A percentile compares a stretch with the other conserved stretches of the same genome.
These are phyloP conservation scores for Pomatostomus ruficeps DNA, from an alignment of 2,113 vertebrate genomes.

Conservation along the genomic window DNA sequence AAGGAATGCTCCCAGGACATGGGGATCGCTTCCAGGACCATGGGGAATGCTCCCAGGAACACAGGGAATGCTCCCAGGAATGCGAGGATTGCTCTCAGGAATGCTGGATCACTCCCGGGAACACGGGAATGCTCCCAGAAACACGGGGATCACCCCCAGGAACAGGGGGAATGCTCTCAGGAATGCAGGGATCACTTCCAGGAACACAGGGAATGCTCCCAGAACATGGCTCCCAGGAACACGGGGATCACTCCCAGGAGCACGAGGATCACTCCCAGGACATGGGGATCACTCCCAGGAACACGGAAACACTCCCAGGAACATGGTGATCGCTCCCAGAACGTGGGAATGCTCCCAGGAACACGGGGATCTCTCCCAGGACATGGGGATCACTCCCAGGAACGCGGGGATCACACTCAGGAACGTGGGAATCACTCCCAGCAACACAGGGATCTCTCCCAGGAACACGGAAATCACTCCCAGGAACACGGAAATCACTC, in stretches of 20 bases:
- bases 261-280: fast-evolving
- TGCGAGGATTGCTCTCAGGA: not conserved
- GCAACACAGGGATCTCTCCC: too few species aligned
- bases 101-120: too few species aligned
- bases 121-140: too few species aligned
- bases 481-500: not conserved
- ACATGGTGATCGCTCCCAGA: fast-evolving
- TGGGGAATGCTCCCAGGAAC: not conserved
- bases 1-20: not conserved
- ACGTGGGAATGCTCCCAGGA: too few species aligned
- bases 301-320: fast-evolving
- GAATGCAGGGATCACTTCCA: not conserved
- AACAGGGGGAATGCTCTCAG: not conserved
- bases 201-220: fast-evolving
- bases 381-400: fast-evolving
- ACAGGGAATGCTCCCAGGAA: not conserved
- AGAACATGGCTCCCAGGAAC: too few species aligned
- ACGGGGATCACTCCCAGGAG: fast-evolving
- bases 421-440: too few species aligned
- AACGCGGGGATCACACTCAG: fast-evolving
- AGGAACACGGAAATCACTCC: not conserved
- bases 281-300: fast-evolving
- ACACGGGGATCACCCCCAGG: not conserved
- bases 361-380: not conserved
- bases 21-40: too few species aligned